These are phyloP conservation scores for Arenaria interpres DNA, from an alignment of 2,113 vertebrate genomes.

Conservation along the genomic window DNA sequence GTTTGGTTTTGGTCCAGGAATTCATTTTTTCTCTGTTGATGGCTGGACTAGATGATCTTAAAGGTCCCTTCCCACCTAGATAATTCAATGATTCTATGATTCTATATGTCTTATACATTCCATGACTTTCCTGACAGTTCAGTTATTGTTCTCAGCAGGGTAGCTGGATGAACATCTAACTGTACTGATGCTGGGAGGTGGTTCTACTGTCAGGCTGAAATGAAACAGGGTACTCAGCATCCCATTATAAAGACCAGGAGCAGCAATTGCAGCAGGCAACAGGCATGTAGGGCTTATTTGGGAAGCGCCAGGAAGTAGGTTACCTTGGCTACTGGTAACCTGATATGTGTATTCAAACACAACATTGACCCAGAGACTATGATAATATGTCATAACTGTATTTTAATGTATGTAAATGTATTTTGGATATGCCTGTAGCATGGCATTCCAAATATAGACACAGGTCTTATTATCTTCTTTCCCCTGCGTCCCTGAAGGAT, in stretches of 20 bases:
- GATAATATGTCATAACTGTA: background rate
- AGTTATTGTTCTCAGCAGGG: background rate
- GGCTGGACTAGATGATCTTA: too few species aligned
- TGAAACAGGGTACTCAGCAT: background rate
- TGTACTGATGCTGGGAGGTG: background rate
- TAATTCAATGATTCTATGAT: too few species aligned
- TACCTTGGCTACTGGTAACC: background rate
- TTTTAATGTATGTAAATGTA: background rate
- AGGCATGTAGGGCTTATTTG: background rate
- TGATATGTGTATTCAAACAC: background rate
- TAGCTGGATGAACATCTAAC: background rate
- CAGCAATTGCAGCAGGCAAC: background rate
- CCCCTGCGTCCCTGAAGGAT: background rate
- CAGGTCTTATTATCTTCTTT: background rate
- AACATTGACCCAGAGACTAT: background rate
- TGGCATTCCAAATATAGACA: background rate
- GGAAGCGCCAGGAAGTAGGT: background rate
- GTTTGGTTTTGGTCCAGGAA: background rate
- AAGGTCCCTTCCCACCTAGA: too few species aligned
- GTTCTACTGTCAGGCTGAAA: background rate
- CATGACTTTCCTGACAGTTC: background rate
- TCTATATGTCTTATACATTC: background rate
- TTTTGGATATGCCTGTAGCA: background rate
- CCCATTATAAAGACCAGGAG: background rate
- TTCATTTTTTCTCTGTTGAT: background rate